Evolutionary conservation across 1,140 invertebrate genomes (phyloP), one percentile per base, ranked within the genome.

Genomic region (Drosophila lowei): DNA sequence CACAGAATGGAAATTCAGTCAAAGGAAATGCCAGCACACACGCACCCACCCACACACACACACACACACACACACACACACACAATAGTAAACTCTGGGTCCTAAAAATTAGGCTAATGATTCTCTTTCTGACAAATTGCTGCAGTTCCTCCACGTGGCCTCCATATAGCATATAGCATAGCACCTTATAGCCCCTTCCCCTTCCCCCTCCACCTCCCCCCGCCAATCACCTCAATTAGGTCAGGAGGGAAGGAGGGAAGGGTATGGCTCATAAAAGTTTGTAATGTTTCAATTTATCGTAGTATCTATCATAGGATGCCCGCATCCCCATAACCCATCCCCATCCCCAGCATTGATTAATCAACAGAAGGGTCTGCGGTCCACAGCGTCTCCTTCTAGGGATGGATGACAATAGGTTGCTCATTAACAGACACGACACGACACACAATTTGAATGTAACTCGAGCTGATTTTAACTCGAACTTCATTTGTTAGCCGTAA

Each of bases 91-190:
- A 30, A 57, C 55, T 57, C 34, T 34, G 52, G 44, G 72, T 61
- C 71, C 72, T 58, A 56, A 75, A 75, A 75, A 85, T 85, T 85
- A 85, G 81, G 81, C 81, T 85, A 85, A 85, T 85, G 81, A 85
- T 85, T 86, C 74, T 13, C 15, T 34, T 38, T 34, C 80, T 86
- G 70, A 85, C 81, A 85, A 81, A 85, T 85, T 74, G 74, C 73
- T 77, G 81, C 81, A 85, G 81, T 81, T 86, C 34, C 59, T 74
- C 61, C 74, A 67, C 58, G 63, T 78, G 80, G 59, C 81, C 59
- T 70, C 71, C 68, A 25, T 25, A 25, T 25, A 25, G 23, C 68
- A 25, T 25, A 25, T 25, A 25, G 23, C 23, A 61, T 85, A 80
- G 73, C 71, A 75, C 34, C 25, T 25, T n/a, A 34, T n/a, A 34